These are phyloP conservation scores for Notodonta ziczac DNA, from an alignment of 2,888 invertebrate species.

Conservation along the genomic window DNA sequence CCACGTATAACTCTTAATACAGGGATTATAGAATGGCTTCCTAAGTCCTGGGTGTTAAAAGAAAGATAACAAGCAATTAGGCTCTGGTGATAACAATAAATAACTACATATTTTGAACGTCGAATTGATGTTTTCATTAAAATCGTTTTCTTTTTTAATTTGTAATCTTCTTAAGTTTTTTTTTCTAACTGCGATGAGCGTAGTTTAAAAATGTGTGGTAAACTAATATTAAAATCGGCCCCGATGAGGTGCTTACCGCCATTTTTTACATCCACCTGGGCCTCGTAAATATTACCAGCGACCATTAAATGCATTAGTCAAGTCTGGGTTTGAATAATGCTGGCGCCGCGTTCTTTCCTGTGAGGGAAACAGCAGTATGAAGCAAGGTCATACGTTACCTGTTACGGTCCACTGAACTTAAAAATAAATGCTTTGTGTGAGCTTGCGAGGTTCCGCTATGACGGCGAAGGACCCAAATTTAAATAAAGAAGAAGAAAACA, in stretches of 20 bases:
- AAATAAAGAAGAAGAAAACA: too few species aligned
- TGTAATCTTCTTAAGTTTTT: constrained; percentile 20
- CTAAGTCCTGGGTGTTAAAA: constrained; percentile 77
- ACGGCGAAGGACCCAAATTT: neutral
- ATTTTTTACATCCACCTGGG: constrained; percentile 71
- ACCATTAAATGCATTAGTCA: constrained; percentile 80
- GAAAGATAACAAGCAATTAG: constrained; percentile 81
- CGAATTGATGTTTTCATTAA: constrained; percentile 30
- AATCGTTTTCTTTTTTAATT: constrained; percentile 7
- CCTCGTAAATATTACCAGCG: constrained; percentile 74
- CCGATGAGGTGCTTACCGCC: constrained; percentile 64
- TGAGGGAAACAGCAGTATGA: constrained; percentile 43
- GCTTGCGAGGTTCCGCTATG: constrained; percentile 15
- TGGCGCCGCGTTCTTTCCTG: constrained; percentile 51
- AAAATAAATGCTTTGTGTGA: constrained; percentile 33
- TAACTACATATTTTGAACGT: constrained; percentile 45
- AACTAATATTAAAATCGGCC: constrained; percentile 60
- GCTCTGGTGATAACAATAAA: constrained; percentile 54
- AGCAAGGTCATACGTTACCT: constrained; percentile 45
- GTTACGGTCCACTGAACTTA: constrained; percentile 32
- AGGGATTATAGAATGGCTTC: constrained; percentile 79
- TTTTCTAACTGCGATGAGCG: constrained; percentile 21
- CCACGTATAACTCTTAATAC: constrained; percentile 82
- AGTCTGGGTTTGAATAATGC: constrained; percentile 75
- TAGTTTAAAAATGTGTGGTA: constrained; percentile 32